Percentiles rank a stretch among this genome's conserved stretches.
These are phyloP conservation scores for Leptopilina drosophilae DNA, from an alignment of 2,888 invertebrate species.

Conservation along the genomic window DNA sequence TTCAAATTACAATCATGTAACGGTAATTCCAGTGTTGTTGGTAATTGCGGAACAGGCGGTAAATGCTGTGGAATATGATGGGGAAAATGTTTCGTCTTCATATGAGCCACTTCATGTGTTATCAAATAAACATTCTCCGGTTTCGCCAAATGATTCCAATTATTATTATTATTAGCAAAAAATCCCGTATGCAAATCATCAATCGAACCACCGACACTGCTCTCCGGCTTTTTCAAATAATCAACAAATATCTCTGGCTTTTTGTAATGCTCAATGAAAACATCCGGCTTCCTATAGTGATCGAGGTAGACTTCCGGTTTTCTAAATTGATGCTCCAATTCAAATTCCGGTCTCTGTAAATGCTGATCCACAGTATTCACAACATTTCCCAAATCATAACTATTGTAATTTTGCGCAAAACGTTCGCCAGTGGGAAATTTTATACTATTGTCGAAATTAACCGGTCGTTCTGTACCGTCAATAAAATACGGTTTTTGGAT, in stretches of 20 bases:
- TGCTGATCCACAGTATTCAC: neutral
- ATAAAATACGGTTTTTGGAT: neutral
- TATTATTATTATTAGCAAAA: neutral
- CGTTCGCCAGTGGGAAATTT: neutral
- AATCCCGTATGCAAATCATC: neutral
- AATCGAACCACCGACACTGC: neutral
- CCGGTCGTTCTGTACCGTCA: neutral
- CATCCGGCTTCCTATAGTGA: neutral
- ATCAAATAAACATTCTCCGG: slow-evolving; percentile 57
- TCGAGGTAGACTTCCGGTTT: neutral
- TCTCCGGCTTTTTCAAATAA: neutral
- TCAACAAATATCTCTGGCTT: neutral
- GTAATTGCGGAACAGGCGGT: slow-evolving; percentile 48
- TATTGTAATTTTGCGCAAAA: neutral
- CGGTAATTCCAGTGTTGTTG: slow-evolving; percentile 39
- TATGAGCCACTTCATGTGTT: slow-evolving; percentile 55
- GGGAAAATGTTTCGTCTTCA: slow-evolving; percentile 64
- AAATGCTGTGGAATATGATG: slow-evolving; percentile 65
- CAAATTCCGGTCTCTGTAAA: slow-evolving; percentile 12
- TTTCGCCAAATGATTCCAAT: slow-evolving; percentile 19
- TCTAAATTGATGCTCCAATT: neutral
- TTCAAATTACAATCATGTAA: slow-evolving; percentile 32
- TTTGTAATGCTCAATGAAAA: neutral
- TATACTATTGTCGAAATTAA: neutral
- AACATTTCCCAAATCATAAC: neutral